Conservation (phyloP, 2,888 invertebrate genomes). For the Scrobipalpa costella region DNA sequence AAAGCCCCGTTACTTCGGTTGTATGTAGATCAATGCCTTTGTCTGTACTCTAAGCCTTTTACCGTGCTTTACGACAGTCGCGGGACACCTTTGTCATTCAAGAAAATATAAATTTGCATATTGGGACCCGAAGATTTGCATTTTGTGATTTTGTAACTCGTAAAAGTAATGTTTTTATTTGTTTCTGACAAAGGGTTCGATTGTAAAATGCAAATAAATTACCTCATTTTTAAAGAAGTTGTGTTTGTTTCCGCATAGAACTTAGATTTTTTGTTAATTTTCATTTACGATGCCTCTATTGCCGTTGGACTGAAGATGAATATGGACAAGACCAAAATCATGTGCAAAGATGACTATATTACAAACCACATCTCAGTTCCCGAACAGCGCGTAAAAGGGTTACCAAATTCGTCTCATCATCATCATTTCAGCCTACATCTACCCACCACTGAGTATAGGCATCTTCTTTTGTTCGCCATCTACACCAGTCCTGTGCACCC, state of each 20-base stretch:
- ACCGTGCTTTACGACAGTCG: slow-evolving; percentile 60
- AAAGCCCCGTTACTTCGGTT: slow-evolving; percentile 60
- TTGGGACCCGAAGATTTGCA: slow-evolving; percentile 67
- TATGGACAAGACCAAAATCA: too few relatives aligned
- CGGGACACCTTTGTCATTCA: slow-evolving; percentile 55
- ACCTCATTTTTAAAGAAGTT: neutral
- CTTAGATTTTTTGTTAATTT: too few relatives aligned
- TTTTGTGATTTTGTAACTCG: slow-evolving; percentile 65
- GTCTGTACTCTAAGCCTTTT: slow-evolving; percentile 57
- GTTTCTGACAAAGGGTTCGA: slow-evolving; percentile 55
- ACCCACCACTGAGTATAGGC: too few relatives aligned
- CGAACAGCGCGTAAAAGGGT: too few relatives aligned
- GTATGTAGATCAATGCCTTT: slow-evolving; percentile 69
- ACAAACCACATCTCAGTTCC: too few relatives aligned
- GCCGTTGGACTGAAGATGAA: too few relatives aligned
- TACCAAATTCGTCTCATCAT: too few relatives aligned
- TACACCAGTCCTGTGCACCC: too few relatives aligned
- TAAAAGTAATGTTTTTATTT: slow-evolving; percentile 37
- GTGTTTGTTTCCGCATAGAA: neutral
- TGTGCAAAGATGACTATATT: too few relatives aligned
- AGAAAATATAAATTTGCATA: slow-evolving; percentile 71
- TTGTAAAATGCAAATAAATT: slow-evolving; percentile 34
- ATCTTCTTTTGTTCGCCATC: too few relatives aligned
- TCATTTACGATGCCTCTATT: too few relatives aligned
- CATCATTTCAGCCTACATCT: too few relatives aligned